phyloP scores from a whole-genome alignment of 1,140 invertebrate species.

The Metopolophium dirhodum region DNA sequence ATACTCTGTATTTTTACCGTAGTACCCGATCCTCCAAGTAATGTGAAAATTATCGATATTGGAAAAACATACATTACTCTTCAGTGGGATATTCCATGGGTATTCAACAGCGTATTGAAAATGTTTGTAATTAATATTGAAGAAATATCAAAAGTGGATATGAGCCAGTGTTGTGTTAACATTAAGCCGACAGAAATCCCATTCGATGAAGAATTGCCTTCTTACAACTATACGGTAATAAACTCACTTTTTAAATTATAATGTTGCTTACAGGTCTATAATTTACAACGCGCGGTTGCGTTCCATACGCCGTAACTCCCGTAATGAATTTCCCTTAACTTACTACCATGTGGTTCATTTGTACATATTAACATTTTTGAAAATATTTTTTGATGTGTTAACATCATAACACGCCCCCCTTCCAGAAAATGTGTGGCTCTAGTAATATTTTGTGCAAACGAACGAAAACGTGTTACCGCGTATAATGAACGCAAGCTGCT shows the following conservation, averaged over 20 bases:
- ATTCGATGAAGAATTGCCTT: neutral
- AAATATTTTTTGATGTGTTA: neutral
- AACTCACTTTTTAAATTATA: neutral
- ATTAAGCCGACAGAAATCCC: neutral
- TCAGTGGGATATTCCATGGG: constrained; percentile 40
- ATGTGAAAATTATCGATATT: neutral
- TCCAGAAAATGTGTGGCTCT: no score
- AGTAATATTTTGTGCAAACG: no score
- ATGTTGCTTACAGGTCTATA: neutral
- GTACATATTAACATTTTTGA: no score
- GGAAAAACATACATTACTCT: neutral
- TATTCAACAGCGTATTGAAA: constrained; percentile 24
- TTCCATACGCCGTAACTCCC: neutral
- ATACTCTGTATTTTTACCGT: neutral
- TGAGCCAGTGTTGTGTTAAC: neutral
- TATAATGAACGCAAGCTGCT: no score
- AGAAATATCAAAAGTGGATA: neutral
- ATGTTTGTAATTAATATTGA: neutral
- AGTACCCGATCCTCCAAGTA: constrained; percentile 6
- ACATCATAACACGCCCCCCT: neutral
- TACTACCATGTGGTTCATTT: neutral
- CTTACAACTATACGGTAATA: constrained; percentile 33
- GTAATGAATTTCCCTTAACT: neutral
- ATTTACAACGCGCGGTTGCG: neutral
- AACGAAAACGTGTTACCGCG: no score